Evolutionary conservation across 2,113 vertebrate species (phyloP).

Genomic region (Leptodactylus fuscus): DNA sequence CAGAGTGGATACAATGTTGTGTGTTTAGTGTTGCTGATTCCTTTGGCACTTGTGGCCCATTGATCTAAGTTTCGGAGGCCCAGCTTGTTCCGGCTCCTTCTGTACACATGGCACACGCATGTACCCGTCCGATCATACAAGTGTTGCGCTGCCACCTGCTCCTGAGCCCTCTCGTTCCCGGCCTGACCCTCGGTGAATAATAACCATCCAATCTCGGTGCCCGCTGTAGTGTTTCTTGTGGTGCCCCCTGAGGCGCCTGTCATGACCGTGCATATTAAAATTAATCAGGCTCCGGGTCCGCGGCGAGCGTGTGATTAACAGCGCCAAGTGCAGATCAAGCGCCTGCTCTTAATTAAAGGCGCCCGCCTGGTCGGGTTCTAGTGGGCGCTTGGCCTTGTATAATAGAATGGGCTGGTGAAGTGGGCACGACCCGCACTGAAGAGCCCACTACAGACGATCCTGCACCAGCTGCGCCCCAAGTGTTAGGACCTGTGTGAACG

Average conservation of each 20-base stretch:
- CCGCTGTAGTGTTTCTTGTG: slow-evolving; percentile 63
- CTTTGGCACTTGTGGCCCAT: no score
- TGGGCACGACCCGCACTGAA: slow-evolving; percentile 74
- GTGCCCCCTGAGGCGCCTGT: slow-evolving; percentile 72
- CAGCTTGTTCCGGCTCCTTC: slow-evolving; percentile 58
- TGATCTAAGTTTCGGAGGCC: no score
- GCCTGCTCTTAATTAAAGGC: slow-evolving; percentile 78
- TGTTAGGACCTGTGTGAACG: slow-evolving; percentile 64
- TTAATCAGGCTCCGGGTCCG: slow-evolving; percentile 79
- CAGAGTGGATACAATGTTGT: no score
- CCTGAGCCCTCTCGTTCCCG: slow-evolving; percentile 69
- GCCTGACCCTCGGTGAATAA: slow-evolving; percentile 70
- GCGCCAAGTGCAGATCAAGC: slow-evolving; percentile 77
- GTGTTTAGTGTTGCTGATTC: no score
- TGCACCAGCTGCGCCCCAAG: slow-evolving; percentile 76
- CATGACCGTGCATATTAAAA: slow-evolving; percentile 81
- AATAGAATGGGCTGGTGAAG: slow-evolving; percentile 78
- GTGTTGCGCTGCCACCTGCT: slow-evolving; percentile 78
- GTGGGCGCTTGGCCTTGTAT: slow-evolving; percentile 78
- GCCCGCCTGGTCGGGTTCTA: slow-evolving; percentile 77
- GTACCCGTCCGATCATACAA: slow-evolving; percentile 68
- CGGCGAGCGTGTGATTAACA: slow-evolving; percentile 72
- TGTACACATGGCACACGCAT: slow-evolving; percentile 61
- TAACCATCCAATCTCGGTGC: slow-evolving; percentile 69
- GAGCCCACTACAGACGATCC: slow-evolving; percentile 76